These are phyloP conservation scores for Macrostomum lignano DNA, from an alignment of 1,140 invertebrate species.

Conservation along the genomic window DNA sequence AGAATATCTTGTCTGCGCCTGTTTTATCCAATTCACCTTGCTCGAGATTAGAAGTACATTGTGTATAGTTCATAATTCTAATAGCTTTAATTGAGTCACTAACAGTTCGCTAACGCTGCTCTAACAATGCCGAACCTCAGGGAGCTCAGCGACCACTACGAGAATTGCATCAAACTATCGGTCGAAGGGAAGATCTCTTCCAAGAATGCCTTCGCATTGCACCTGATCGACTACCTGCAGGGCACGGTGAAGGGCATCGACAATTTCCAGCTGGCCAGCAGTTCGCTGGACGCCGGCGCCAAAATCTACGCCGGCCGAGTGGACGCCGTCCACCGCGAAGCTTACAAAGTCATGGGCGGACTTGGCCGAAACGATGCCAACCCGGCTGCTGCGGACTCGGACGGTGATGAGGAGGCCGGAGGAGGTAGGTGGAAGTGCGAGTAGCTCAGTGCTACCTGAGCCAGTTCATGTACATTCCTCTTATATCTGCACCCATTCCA, in stretches of 20 bases:
- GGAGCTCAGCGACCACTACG: slow-evolving; percentile 36
- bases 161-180: slow-evolving; percentile 38
- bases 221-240: slow-evolving; percentile 50
- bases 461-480: too few species aligned
- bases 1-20: too few species aligned
- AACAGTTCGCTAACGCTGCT: too few species aligned
- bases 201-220: slow-evolving; percentile 51
- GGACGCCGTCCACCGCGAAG: slow-evolving; percentile 43
- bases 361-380: slow-evolving; percentile 27
- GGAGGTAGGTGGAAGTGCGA: too few species aligned
- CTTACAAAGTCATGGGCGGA: slow-evolving; percentile 43
- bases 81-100: neutral
- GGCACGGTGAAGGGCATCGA: slow-evolving; percentile 38
- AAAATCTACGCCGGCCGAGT: slow-evolving; percentile 50
- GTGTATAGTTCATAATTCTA: too few species aligned
- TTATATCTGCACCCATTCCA: too few species aligned
- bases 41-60: too few species aligned
- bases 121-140: slow-evolving; percentile 18
- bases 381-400: slow-evolving; percentile 21
- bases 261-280: slow-evolving; percentile 42
- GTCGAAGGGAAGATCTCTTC: slow-evolving; percentile 45
- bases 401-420: slow-evolving; percentile 15
- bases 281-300: slow-evolving; percentile 47
- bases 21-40: too few species aligned
- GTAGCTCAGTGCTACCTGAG: too few species aligned